Conservation (phyloP, 2,797 vertebrate genomes). For the Phrynocephalus forsythii region DNA sequence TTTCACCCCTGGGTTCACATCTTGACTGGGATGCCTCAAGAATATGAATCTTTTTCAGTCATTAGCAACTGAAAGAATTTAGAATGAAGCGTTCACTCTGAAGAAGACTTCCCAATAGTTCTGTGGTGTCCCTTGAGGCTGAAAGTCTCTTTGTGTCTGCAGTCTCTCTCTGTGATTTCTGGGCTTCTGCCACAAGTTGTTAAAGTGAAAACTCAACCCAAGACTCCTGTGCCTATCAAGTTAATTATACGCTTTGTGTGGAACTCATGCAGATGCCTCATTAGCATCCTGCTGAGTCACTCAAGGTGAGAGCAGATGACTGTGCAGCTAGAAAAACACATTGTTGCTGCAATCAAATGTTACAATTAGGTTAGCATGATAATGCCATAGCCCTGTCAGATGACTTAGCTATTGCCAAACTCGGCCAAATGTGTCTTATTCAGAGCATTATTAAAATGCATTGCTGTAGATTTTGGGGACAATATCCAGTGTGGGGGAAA, state of each 20-base stretch:
- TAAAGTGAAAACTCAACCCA: constrained; percentile 6
- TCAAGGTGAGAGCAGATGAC: background rate
- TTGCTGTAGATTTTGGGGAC: too few relatives aligned
- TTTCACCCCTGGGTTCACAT: constrained; percentile 11
- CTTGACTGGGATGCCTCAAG: background rate
- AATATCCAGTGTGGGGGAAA: too few relatives aligned
- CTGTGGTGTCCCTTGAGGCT: background rate
- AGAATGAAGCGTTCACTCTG: background rate
- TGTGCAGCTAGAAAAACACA: background rate
- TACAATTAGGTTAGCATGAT: background rate
- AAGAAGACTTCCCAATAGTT: background rate
- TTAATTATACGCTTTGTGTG: constrained; percentile 5
- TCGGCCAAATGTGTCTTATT: constrained; percentile 23
- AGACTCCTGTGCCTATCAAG: background rate
- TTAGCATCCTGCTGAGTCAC: constrained; percentile 7
- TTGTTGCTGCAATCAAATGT: background rate
- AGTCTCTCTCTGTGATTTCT: constrained; percentile 13
- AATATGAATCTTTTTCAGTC: constrained; percentile 8
- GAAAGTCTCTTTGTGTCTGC: background rate
- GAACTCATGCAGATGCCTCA: background rate
- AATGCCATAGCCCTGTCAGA: background rate
- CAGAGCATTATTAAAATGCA: background rate
- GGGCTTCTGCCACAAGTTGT: background rate
- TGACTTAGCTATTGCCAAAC: background rate
- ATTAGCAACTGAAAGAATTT: constrained; percentile 1